These are phyloP conservation scores for Camponotus floridanus DNA, from an alignment of 1,140 invertebrate genomes.

Conservation along the genomic window DNA sequence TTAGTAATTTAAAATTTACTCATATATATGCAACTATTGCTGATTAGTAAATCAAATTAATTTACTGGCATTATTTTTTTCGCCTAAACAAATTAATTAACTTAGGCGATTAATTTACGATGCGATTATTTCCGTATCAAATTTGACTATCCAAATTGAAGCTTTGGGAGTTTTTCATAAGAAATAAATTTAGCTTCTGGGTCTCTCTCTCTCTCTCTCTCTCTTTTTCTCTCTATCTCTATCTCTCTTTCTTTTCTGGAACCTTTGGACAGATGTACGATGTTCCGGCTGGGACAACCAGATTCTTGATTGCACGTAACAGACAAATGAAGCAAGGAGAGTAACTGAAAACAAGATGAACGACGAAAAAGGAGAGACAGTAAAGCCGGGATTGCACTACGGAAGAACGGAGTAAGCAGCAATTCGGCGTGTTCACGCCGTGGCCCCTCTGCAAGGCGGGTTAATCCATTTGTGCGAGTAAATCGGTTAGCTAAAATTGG, in stretches of 20 bases:
- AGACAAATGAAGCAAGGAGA: slow-evolving; percentile 74
- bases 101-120: slow-evolving; percentile 26
- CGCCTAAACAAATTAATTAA: slow-evolving; percentile 28
- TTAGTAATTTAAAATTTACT: slow-evolving; percentile 4
- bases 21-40: not conserved
- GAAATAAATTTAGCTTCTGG: slow-evolving; percentile 67
- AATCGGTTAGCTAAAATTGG: slow-evolving; percentile 77
- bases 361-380: slow-evolving; percentile 51
- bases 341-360: slow-evolving; percentile 76
- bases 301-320: slow-evolving; percentile 76
- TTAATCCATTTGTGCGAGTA: slow-evolving; percentile 78
- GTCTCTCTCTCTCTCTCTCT: too few species aligned
- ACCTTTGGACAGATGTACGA: slow-evolving; percentile 65
- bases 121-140: slow-evolving; percentile 1
- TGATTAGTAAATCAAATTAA: slow-evolving; percentile 23
- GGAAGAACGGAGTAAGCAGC: slow-evolving; percentile 72
- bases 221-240: too few species aligned
- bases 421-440: slow-evolving; percentile 72
- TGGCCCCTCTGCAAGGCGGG: slow-evolving; percentile 61
- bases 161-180: slow-evolving; percentile 56
- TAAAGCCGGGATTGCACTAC: slow-evolving; percentile 31
- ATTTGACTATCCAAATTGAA: not conserved
- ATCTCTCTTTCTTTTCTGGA: slow-evolving; percentile 28
- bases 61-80: not conserved
- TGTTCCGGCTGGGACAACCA: slow-evolving; percentile 65